phyloP scores from a whole-genome alignment of 2,888 invertebrate genomes.

The Strigamia transsilvanica region DNA sequence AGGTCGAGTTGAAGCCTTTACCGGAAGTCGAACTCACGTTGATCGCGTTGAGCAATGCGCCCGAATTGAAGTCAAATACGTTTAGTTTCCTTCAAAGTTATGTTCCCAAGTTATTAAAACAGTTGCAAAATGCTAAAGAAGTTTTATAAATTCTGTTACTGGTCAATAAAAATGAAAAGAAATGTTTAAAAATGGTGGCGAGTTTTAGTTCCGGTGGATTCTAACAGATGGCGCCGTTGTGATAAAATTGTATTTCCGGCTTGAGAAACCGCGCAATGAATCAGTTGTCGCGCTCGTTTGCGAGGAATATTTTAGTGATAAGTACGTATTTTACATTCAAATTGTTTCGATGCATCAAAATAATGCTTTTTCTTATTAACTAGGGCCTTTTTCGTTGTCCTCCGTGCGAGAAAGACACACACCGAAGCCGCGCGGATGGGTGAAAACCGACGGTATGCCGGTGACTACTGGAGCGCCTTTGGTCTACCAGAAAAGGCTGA shows the following conservation, averaged over 20 bases:
- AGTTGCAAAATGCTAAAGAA: not conserved
- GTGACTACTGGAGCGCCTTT: not conserved
- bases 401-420: not conserved
- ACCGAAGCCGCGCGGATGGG: not conserved
- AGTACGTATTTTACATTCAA: not conserved
- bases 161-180: not conserved
- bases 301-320: not conserved
- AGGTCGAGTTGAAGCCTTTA: not conserved
- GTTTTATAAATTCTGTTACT: not conserved
- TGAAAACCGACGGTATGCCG: not conserved
- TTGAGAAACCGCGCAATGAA: no score
- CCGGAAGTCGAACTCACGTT: not conserved
- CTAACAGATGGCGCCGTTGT: not conserved
- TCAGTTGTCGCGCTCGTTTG: no score
- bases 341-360: not conserved
- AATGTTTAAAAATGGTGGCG: not conserved
- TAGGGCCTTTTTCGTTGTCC: not conserved
- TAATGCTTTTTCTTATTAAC: not conserved
- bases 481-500: not conserved
- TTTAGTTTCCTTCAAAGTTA: slow-evolving; percentile 20
- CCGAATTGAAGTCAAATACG: slow-evolving; percentile 29
- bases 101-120: not conserved
- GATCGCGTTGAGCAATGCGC: not conserved
- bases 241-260: not conserved
- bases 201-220: not conserved